These are phyloP conservation scores for Tridacna gigas DNA, from an alignment of 2,888 invertebrate genomes.

Conservation along the genomic window DNA sequence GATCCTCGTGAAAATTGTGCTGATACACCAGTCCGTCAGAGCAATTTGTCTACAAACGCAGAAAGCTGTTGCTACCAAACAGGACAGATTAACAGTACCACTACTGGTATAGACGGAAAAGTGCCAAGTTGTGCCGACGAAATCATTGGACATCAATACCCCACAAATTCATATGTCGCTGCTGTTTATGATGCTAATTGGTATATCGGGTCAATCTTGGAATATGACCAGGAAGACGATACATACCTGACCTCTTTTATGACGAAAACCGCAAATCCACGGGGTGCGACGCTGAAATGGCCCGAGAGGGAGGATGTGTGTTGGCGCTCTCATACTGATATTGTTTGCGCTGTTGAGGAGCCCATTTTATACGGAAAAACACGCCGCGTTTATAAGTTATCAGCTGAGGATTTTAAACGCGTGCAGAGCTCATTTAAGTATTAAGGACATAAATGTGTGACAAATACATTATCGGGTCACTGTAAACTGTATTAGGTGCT, in stretches of 20 bases:
- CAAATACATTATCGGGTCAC: too few species aligned
- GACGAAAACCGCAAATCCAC: not conserved
- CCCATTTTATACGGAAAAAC: slow-evolving; percentile 23
- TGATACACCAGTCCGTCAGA: too few species aligned
- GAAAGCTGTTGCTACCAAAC: too few species aligned
- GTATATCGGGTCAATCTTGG: slow-evolving; percentile 24
- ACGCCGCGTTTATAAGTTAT: slow-evolving; percentile 19
- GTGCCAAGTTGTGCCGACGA: not conserved
- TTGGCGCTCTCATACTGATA: slow-evolving; percentile 2
- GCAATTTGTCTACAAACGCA: too few species aligned
- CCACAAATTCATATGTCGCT: slow-evolving; percentile 10
- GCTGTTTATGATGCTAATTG: slow-evolving; percentile 24
- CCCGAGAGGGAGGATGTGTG: not conserved
- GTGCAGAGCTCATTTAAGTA: not conserved
- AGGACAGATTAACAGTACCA: not conserved
- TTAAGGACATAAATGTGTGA: not conserved
- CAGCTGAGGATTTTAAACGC: not conserved
- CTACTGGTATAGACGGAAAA: not conserved
- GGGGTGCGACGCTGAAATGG: slow-evolving; percentile 20
- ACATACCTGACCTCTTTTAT: slow-evolving; percentile 16
- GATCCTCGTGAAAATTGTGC: not conserved
- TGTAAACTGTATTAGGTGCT: too few species aligned
- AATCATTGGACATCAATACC: not conserved
- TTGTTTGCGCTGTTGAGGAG: slow-evolving; percentile 26
- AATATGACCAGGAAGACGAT: slow-evolving; percentile 10